Conservation (phyloP, 2,797 vertebrate species). For the Dromococcyx pavoninus region DNA sequence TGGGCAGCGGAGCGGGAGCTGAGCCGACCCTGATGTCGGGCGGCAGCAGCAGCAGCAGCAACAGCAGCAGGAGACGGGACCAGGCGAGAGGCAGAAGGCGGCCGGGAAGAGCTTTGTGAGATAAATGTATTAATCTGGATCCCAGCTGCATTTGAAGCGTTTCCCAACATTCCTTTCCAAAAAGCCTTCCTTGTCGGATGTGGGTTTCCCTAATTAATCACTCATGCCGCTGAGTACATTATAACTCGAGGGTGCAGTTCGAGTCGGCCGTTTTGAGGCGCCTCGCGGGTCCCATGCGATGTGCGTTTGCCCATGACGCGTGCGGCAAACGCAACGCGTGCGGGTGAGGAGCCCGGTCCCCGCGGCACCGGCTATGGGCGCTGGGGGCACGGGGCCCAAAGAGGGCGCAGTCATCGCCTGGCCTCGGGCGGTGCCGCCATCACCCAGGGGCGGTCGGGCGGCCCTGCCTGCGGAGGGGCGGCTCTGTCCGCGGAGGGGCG, state of each 20-base stretch:
- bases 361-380: too few species aligned
- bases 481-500: neutral
- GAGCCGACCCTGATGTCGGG: neutral
- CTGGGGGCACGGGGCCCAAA: too few species aligned
- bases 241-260: slow-evolving; percentile 59
- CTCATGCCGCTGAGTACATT: slow-evolving; percentile 68
- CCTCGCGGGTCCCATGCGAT: slow-evolving; percentile 43
- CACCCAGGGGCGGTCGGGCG: neutral
- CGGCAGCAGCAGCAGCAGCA: neutral
- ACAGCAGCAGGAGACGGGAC: neutral
- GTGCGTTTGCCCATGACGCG: slow-evolving; percentile 12
- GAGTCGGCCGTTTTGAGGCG: slow-evolving; percentile 55
- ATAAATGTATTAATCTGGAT: slow-evolving; percentile 64
- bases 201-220: slow-evolving; percentile 78
- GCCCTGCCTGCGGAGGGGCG: neutral
- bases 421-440: neutral
- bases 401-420: neutral
- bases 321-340: neutral
- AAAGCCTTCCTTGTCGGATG: slow-evolving; percentile 75
- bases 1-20: neutral
- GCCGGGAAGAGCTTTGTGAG: slow-evolving; percentile 20
- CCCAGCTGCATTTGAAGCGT: slow-evolving; percentile 65
- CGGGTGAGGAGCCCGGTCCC: neutral
- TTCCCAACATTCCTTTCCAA: slow-evolving; percentile 49
- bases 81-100: neutral